Conservation (phyloP, 2,888 invertebrate genomes). For the Caenorhabditis afra region DNA sequence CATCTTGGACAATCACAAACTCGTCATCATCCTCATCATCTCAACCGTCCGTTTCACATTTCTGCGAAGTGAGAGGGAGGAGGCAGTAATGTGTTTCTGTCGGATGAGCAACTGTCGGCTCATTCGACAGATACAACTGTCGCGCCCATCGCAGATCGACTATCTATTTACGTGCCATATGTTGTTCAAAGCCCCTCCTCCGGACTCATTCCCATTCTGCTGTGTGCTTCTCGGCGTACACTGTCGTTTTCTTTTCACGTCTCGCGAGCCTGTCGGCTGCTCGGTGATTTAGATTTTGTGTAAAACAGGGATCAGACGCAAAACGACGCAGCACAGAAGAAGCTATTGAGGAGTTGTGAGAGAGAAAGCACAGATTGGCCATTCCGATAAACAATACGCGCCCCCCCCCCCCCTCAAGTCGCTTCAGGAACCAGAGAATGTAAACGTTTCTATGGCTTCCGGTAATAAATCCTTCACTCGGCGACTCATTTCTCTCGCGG, state of each 20-base stretch:
- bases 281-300: constrained; percentile 29
- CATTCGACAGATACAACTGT: constrained; percentile 64
- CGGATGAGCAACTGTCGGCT: constrained; percentile 54
- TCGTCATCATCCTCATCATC: constrained; percentile 3
- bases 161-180: constrained; percentile 63
- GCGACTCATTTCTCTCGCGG: background rate
- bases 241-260: constrained; percentile 28
- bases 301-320: constrained; percentile 1
- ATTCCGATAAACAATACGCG: constrained; percentile 13
- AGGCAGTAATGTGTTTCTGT: constrained; percentile 55
- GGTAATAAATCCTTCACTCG: constrained; percentile 28
- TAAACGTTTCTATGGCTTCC: constrained; percentile 28
- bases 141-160: constrained; percentile 50
- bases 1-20: constrained; percentile 5
- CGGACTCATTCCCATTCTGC: constrained; percentile 42
- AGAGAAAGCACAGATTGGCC: constrained; percentile 1
- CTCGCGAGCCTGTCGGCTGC: constrained; percentile 24
- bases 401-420: background rate
- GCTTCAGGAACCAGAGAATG: background rate
- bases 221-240: constrained; percentile 31
- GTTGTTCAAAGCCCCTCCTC: constrained; percentile 23
- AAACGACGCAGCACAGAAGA: background rate
- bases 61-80: constrained; percentile 12
- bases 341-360: constrained; percentile 4
- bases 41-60: constrained; percentile 46